phyloP scores from a whole-genome alignment of 2,797 vertebrate genomes.

The Kryptopterus vitreolus region DNA sequence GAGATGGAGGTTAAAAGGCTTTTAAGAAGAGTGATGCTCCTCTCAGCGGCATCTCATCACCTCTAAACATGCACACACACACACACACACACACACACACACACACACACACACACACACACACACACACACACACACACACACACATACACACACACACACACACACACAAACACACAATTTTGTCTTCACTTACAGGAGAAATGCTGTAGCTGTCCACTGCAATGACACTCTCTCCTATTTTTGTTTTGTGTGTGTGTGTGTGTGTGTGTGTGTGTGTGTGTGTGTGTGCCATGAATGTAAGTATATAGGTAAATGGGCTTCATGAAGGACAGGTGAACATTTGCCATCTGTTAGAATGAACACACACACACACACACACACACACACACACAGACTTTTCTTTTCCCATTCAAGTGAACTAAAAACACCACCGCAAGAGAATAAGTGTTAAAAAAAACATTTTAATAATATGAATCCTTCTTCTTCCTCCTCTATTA shows the following conservation, averaged over 20 bases:
- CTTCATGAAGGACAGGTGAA: not conserved
- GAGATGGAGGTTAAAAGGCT: conserved; percentile 22
- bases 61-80: conserved; percentile 20
- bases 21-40: conserved; percentile 21
- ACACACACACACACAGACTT: not conserved
- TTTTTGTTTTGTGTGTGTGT: not conserved
- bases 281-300: not conserved
- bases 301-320: not conserved
- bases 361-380: conserved; percentile 3
- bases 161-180: not conserved
- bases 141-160: not conserved
- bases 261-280: not conserved
- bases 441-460: not conserved
- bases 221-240: not conserved
- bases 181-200: not conserved
- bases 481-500: too few relatives aligned
- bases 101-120: too few relatives aligned
- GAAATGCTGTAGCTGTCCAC: not conserved
- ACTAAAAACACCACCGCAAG: not conserved
- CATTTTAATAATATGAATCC: too few relatives aligned
- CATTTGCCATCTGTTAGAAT: not conserved
- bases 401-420: not conserved
- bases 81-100: not conserved
- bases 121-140: conserved; percentile 14
- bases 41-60: conserved; percentile 7